Evolutionary conservation across 2,888 invertebrate species (phyloP).

Genomic region (Papilio elwesi): DNA sequence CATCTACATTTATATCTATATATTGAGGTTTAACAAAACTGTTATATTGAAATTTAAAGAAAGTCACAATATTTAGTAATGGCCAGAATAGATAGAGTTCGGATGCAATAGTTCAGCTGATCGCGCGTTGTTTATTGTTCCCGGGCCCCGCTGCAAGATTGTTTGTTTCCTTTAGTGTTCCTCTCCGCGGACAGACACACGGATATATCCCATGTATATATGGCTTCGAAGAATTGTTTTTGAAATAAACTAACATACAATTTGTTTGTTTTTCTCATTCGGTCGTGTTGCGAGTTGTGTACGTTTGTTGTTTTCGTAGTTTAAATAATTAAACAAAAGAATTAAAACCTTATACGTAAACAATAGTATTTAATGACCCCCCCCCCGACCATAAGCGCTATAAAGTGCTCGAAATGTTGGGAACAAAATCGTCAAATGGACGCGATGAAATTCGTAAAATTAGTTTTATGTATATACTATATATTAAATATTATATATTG

Average conservation of each 20-base stretch:
- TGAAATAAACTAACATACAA: slow-evolving; percentile 5
- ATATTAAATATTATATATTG: too few relatives aligned
- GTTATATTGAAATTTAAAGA: too few relatives aligned
- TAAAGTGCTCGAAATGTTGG: too few relatives aligned
- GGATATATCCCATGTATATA: slow-evolving; percentile 3
- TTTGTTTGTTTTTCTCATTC: slow-evolving; percentile 19
- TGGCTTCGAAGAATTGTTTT: slow-evolving; percentile 16
- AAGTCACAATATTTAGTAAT: not conserved
- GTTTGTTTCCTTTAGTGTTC: slow-evolving; percentile 37
- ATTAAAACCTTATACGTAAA: not conserved
- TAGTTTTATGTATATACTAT: too few relatives aligned
- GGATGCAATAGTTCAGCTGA: slow-evolving; percentile 24
- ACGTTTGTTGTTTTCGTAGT: not conserved
- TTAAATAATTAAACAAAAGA: not conserved
- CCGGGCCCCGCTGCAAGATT: slow-evolving; percentile 14
- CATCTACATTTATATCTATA: too few relatives aligned
- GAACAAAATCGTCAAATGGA: too few relatives aligned
- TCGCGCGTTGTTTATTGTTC: slow-evolving; percentile 36
- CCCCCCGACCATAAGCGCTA: too few relatives aligned
- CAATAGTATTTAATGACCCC: not conserved
- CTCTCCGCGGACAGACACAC: slow-evolving; percentile 15
- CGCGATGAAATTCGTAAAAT: too few relatives aligned
- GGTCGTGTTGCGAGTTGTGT: not conserved
- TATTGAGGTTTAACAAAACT: too few relatives aligned
- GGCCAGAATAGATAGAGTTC: slow-evolving; percentile 14